phyloP scores from a whole-genome alignment of 2,888 invertebrate species.

The Drosophila falleni region DNA sequence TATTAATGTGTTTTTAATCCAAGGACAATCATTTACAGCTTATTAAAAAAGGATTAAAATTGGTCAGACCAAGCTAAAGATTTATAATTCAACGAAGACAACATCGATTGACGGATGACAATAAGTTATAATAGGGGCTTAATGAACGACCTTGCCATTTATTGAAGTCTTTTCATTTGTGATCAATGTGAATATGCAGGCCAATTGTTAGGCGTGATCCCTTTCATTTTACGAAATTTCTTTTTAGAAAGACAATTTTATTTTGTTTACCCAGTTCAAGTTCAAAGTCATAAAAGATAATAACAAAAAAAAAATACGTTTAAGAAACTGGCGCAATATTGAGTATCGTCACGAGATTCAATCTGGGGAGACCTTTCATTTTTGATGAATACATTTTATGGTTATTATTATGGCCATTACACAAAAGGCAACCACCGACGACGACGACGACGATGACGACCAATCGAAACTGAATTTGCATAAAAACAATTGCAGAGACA shows the following conservation, averaged over 20 bases:
- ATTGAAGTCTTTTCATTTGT: slow-evolving; percentile 15
- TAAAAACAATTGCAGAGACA: slow-evolving; percentile 67
- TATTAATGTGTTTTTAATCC: neutral
- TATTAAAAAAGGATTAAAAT: slow-evolving; percentile 7
- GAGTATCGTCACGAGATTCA: slow-evolving; percentile 38
- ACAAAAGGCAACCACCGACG: slow-evolving; percentile 33
- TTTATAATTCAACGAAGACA: neutral
- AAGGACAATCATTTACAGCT: neutral
- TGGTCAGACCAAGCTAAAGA: slow-evolving; percentile 4
- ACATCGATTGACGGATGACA: slow-evolving; percentile 19
- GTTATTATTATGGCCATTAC: slow-evolving; percentile 58
- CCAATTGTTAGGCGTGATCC: neutral
- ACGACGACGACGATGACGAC: slow-evolving; percentile 28
- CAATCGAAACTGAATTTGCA: slow-evolving; percentile 69
- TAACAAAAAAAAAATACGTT: neutral
- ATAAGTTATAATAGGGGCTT: slow-evolving; percentile 8
- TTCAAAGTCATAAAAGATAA: slow-evolving; percentile 75
- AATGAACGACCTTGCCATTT: slow-evolving; percentile 20
- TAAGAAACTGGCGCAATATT: slow-evolving; percentile 59
- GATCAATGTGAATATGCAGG: slow-evolving; percentile 4
- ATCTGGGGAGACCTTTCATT: slow-evolving; percentile 70
- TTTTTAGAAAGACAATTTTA: slow-evolving; percentile 43
- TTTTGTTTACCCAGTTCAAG: slow-evolving; percentile 62
- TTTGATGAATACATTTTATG: slow-evolving; percentile 69
- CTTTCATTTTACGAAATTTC: slow-evolving; percentile 65